Evolutionary conservation across 2,797 vertebrate genomes (phyloP).

Genomic region (Bovichtus diacanthus): DNA sequence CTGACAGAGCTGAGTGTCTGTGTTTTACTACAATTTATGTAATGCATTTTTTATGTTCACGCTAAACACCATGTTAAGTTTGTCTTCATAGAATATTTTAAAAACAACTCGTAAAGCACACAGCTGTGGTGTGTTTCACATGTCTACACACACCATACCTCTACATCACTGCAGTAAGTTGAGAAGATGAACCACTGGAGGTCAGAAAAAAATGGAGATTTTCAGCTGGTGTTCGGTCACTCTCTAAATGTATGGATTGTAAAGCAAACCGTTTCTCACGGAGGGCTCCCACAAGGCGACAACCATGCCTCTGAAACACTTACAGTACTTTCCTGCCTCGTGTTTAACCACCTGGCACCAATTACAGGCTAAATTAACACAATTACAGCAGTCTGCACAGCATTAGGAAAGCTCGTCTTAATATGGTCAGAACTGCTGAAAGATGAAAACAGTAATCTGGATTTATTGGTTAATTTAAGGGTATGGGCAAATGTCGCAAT

Average conservation of each 20-base stretch:
- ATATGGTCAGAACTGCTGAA: constrained; percentile 53
- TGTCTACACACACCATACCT: too few species aligned
- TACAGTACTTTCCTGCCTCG: constrained; percentile 1
- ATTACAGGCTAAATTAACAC: constrained; percentile 62
- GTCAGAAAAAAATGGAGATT: neutral
- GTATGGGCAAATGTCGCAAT: constrained; percentile 47
- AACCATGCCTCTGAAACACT: constrained; percentile 28
- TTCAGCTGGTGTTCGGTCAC: neutral
- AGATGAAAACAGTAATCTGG: constrained; percentile 60
- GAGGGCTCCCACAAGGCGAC: constrained; percentile 9
- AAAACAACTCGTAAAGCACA: neutral
- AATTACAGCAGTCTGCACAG: constrained; percentile 54
- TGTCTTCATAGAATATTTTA: neutral
- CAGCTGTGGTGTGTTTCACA: neutral
- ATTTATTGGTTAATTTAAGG: constrained; percentile 72
- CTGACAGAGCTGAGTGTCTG: neutral
- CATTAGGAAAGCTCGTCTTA: constrained; percentile 55
- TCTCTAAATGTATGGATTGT: neutral
- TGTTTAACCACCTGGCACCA: constrained; percentile 63
- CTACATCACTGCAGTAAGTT: neutral
- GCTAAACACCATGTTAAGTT: neutral
- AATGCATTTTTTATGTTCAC: neutral
- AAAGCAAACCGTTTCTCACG: constrained; percentile 1
- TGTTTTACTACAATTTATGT: too few species aligned
- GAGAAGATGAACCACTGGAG: neutral